Conservation (phyloP, 2,888 invertebrate species). For the Papilio elwesi region DNA sequence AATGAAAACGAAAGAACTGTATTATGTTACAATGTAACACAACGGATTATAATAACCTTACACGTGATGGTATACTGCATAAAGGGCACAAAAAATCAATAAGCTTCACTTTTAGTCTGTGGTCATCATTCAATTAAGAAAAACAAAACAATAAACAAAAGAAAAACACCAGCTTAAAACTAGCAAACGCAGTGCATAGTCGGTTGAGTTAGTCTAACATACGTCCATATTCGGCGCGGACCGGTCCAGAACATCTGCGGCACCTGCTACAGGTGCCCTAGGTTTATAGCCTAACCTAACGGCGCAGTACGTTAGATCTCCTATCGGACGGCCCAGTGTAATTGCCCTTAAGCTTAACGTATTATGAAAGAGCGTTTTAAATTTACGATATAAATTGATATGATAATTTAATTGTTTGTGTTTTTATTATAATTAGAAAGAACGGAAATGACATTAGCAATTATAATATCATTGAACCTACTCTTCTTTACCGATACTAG, state of each 20-base stretch:
- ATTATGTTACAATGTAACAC: slow-evolving; percentile 5
- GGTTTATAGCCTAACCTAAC: slow-evolving; percentile 42
- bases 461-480: not conserved
- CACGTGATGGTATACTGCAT: too few relatives aligned
- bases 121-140: too few relatives aligned
- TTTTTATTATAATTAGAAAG: not conserved
- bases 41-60: too few relatives aligned
- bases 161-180: too few relatives aligned
- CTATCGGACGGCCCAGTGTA: slow-evolving; percentile 19
- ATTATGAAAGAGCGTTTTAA: slow-evolving; percentile 6
- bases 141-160: too few relatives aligned
- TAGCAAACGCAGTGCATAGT: not conserved
- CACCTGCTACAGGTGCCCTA: slow-evolving; percentile 48
- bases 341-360: slow-evolving; percentile 18
- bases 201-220: slow-evolving; percentile 21
- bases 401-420: not conserved
- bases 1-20: not conserved
- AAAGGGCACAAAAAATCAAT: too few relatives aligned
- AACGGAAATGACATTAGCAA: not conserved
- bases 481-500: too few relatives aligned
- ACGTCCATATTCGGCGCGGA: slow-evolving; percentile 45
- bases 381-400: slow-evolving; percentile 1
- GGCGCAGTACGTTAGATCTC: slow-evolving; percentile 23
- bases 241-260: slow-evolving; percentile 43
- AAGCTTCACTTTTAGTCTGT: not conserved